phyloP scores from a whole-genome alignment of 2,797 vertebrate genomes.

The Argyrosomus regius region DNA sequence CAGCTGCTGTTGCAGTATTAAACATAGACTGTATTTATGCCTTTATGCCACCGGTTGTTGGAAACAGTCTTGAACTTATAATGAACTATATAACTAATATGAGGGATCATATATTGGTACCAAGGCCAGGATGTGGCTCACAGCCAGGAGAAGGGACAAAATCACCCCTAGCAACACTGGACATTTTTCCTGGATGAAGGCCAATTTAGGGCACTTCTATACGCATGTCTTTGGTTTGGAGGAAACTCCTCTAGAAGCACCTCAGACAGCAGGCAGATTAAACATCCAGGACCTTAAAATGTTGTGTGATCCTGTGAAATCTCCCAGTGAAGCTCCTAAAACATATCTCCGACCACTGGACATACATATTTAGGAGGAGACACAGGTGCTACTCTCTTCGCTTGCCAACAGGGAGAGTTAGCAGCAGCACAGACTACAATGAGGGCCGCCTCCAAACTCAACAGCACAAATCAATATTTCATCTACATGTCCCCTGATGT shows the following conservation, averaged over 20 bases:
- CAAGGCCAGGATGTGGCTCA: not conserved
- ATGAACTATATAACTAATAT: not conserved
- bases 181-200: not conserved
- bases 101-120: not conserved
- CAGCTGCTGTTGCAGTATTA: constrained; percentile 14
- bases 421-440: not conserved
- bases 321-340: no score
- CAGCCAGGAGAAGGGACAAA: not conserved
- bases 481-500: not conserved
- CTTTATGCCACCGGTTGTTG: not conserved
- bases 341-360: no score
- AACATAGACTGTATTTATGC: not conserved
- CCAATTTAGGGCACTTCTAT: not conserved
- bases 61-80: not conserved
- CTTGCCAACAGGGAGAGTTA: not conserved
- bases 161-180: not conserved
- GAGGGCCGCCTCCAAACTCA: not conserved
- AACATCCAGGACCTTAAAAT: no score
- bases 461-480: not conserved
- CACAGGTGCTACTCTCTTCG: not conserved
- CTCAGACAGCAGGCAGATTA: no score
- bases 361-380: not conserved
- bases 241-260: no score
- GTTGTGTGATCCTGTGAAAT: no score
- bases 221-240: not conserved